These are phyloP conservation scores for Chymomyza fuscimana DNA, from an alignment of 2,888 invertebrate species.

Conservation along the genomic window DNA sequence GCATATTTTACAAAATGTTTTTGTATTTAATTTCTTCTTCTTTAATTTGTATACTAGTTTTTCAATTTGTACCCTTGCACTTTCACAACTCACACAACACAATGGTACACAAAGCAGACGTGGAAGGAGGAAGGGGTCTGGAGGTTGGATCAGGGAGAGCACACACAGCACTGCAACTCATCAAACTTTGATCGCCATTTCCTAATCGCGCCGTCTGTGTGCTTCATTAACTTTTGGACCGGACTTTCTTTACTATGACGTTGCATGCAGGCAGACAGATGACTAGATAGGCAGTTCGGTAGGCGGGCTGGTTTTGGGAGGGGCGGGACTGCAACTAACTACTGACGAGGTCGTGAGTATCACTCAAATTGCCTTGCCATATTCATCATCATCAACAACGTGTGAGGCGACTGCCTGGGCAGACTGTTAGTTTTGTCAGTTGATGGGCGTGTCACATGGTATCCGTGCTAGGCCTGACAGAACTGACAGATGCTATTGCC, in stretches of 20 bases:
- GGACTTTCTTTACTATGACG: constrained; percentile 32
- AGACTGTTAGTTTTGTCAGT: constrained; percentile 42
- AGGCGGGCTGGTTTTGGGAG: constrained; percentile 26
- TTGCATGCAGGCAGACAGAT: constrained; percentile 49
- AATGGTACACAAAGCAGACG: too few relatives aligned
- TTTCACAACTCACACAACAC: constrained; percentile 20
- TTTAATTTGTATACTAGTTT: constrained; percentile 8
- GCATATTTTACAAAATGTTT: constrained; percentile 2
- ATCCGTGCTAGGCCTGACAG: not conserved
- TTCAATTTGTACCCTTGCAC: constrained; percentile 17
- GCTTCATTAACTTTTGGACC: constrained; percentile 39
- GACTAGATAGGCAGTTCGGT: not conserved
- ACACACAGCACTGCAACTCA: constrained; percentile 15
- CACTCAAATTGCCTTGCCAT: constrained; percentile 55
- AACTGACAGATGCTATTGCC: not conserved
- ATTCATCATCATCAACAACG: constrained; percentile 29
- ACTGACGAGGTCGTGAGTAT: constrained; percentile 67
- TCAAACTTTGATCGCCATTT: constrained; percentile 25
- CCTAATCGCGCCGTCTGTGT: constrained; percentile 28
- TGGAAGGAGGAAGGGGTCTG: too few relatives aligned
- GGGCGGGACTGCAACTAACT: constrained; percentile 54
- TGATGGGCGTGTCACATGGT: constrained; percentile 29
- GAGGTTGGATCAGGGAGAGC: too few relatives aligned
- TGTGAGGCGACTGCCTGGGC: not conserved
- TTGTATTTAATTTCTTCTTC: constrained; percentile 1